A percentile compares a stretch with the other conserved stretches of the same genome.
Evolutionary conservation across 2,888 invertebrate species (phyloP).

Genomic region (Epirrita christyi): DNA sequence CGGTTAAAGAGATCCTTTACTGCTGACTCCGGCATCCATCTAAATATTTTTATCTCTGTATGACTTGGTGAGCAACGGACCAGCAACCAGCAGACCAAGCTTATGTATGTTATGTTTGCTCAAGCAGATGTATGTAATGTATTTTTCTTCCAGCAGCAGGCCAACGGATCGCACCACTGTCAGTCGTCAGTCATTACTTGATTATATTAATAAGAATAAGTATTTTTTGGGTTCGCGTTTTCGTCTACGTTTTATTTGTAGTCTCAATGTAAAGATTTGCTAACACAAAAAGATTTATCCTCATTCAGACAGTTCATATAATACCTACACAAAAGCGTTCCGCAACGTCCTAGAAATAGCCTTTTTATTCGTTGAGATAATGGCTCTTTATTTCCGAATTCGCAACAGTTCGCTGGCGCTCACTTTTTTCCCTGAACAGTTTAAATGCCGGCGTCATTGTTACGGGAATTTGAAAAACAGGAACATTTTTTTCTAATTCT

Average conservation of each 20-base stretch:
- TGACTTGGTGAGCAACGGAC: too few relatives aligned
- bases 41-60: too few relatives aligned
- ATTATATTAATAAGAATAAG: too few relatives aligned
- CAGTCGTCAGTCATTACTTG: too few relatives aligned
- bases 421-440: conserved; percentile 10
- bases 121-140: too few relatives aligned
- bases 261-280: neutral
- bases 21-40: too few relatives aligned
- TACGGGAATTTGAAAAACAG: conserved; percentile 18
- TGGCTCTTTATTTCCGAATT: conserved; percentile 31
- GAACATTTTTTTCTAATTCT: conserved; percentile 9
- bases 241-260: neutral
- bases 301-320: conserved; percentile 2
- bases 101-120: too few relatives aligned
- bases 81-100: too few relatives aligned
- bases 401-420: conserved; percentile 26
- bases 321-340: conserved; percentile 1
- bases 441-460: conserved; percentile 16
- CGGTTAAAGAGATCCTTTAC: too few relatives aligned
- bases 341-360: conserved; percentile 16
- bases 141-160: too few relatives aligned
- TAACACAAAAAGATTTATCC: neutral
- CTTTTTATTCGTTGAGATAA: conserved; percentile 24
- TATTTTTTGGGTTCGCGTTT: too few relatives aligned
- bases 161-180: too few relatives aligned